Evolutionary conservation across 2,113 vertebrate species (phyloP).

Genomic region (Microtus ochrogaster): DNA sequence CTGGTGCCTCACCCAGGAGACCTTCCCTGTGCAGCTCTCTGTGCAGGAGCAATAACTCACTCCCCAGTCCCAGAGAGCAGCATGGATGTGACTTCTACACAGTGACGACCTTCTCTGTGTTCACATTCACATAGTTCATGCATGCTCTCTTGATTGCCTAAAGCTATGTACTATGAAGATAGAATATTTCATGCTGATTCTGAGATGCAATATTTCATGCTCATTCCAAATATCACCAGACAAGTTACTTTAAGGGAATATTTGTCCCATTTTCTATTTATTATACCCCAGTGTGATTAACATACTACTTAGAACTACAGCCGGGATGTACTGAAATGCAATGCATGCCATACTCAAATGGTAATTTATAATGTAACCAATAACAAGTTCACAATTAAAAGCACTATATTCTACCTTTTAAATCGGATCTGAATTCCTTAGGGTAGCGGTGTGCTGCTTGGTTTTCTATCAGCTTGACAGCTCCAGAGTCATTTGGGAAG

Average conservation of each 20-base stretch:
- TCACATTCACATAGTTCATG: not conserved
- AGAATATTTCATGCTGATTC: not conserved
- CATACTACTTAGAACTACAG: not conserved
- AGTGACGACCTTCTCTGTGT: not conserved
- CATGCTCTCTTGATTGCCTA: not conserved
- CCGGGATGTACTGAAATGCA: not conserved
- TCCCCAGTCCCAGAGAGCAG: not conserved
- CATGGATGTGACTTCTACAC: not conserved
- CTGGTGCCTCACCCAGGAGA: not conserved
- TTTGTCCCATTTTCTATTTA: slow-evolving; percentile 14
- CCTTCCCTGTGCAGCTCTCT: not conserved
- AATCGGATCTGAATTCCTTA: not conserved
- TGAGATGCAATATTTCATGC: not conserved
- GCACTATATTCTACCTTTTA: not conserved
- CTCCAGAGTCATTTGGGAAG: not conserved
- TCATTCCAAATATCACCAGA: not conserved
- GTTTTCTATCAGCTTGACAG: not conserved
- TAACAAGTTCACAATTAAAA: not conserved
- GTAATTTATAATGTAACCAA: not conserved
- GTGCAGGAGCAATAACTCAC: not conserved
- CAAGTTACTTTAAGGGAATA: not conserved
- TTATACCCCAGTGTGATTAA: not conserved
- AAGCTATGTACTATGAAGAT: not conserved
- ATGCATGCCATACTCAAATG: slow-evolving; percentile 13
- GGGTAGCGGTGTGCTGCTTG: not conserved